Base-by-base conservation (phyloP, 2,888 invertebrate species). In the Catonia carolina region DNA sequence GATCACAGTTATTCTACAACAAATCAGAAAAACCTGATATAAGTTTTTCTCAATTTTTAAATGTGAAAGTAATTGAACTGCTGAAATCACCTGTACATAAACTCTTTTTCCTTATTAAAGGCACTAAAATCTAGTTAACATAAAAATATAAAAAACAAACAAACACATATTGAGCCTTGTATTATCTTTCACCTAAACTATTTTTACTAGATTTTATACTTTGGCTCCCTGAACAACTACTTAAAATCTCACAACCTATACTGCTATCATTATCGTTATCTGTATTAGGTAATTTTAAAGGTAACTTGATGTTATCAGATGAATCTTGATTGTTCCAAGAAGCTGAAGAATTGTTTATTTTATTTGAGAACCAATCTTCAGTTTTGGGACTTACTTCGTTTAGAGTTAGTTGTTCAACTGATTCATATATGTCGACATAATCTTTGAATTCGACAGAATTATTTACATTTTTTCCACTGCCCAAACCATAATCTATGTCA, bases 401-500 rank as follows among this genome's bases (percentile, higher is more conserved):
- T 42, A 52, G 22, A 37, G n/a, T 23, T 35, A 51, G 33, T 42
- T 48, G 39, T 53, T 53, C 27, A 48, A 49, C 31, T 53, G 57
- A 49, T 36, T 57, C 39, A 31, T 33, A 22, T 14, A 51, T 53
- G n/a, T 53, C 57, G 14, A 57, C n/a, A 33, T 48, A 39, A 20
- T 57, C 57, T 20, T 47, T 57, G 8, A 27, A 4, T 27, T 27
- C 27, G 33, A 48, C 49, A 10, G 39, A 17, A n/a, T 17, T 31
- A 23, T 49, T 48, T 17, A 15, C 22, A 14, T 48, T 36, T 23
- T 48, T 33, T 3, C 15, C 31, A 39, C 27, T 64, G 8, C 67
- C 67, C 39, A 66, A 63, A n/a, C 66, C 67, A 59, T 64, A 67
- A 36, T 67, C 66, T 27, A 66, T 36, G 53, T 63, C 62, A 54